Evolutionary conservation across 2,113 vertebrate genomes (phyloP).

Genomic region (Carassius gibelio): DNA sequence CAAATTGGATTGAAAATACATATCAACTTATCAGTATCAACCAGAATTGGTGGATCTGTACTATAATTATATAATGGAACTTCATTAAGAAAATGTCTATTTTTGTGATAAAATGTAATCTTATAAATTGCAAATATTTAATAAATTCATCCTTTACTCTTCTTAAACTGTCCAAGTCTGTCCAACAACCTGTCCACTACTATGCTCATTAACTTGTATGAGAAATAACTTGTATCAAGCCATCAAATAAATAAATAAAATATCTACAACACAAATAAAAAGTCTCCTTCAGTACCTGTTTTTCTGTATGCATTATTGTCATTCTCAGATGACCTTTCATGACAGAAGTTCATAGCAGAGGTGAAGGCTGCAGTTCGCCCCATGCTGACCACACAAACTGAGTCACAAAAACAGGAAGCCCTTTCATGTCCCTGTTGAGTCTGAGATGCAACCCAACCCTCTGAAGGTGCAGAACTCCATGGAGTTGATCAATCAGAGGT

Average conservation of each 20-base stretch:
- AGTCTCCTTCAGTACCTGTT: background rate
- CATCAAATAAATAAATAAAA: background rate
- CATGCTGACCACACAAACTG: constrained; percentile 63
- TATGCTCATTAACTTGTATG: background rate
- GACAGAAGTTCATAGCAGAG: constrained; percentile 62
- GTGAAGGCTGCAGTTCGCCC: constrained; percentile 60
- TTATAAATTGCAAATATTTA: background rate
- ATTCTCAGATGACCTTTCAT: constrained; percentile 40
- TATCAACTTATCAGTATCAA: background rate
- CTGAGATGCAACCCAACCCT: constrained; percentile 60
- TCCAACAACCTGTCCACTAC: background rate
- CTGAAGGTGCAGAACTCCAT: constrained; percentile 61
- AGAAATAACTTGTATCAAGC: background rate
- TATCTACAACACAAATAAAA: too few relatives aligned
- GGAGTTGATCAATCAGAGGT: constrained; percentile 74
- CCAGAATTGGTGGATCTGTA: background rate
- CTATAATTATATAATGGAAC: background rate
- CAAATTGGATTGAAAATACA: too few relatives aligned
- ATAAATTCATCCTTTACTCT: background rate
- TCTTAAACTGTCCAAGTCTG: background rate
- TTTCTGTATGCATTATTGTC: background rate
- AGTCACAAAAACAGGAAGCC: constrained; percentile 64
- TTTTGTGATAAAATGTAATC: background rate
- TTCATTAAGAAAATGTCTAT: background rate
- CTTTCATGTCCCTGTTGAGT: constrained; percentile 70